A percentile compares a stretch with the other conserved stretches of the same genome.
phyloP scores from a whole-genome alignment of 1,140 invertebrate genomes.

The Orussus abietinus region DNA sequence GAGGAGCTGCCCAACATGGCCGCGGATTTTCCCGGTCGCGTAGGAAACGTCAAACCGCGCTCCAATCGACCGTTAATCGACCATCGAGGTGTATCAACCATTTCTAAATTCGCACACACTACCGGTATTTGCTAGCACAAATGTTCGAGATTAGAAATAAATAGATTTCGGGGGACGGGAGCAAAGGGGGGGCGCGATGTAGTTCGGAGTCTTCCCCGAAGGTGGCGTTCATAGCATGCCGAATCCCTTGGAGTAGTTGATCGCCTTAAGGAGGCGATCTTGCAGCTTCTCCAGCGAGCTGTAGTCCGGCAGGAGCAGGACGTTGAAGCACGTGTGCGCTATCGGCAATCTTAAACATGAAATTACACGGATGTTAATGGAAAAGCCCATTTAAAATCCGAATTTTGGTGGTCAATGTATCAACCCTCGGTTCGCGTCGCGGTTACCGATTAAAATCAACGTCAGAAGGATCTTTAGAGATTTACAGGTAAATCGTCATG shows the following conservation, averaged over 20 bases:
- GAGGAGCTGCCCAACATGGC: too few species aligned
- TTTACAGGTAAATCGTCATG: too few species aligned
- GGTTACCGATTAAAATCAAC: too few species aligned
- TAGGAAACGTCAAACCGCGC: too few species aligned
- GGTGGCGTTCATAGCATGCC: constrained; percentile 72
- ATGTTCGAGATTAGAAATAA: constrained; percentile 21
- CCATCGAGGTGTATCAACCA: too few species aligned
- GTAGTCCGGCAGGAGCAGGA: constrained; percentile 89
- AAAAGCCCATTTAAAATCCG: too few species aligned
- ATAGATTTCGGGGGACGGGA: constrained; percentile 16
- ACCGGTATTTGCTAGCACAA: constrained; percentile 14
- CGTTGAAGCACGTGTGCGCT: constrained; percentile 95
- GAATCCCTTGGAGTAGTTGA: constrained; percentile 84
- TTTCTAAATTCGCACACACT: constrained; percentile 21
- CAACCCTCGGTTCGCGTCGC: too few species aligned
- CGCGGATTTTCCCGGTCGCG: too few species aligned
- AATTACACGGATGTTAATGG: constrained; percentile 1
- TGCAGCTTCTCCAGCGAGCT: constrained; percentile 76
- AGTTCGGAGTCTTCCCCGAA: too few species aligned
- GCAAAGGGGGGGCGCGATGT: constrained; percentile 3
- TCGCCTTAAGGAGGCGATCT: constrained; percentile 85
- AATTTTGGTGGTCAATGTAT: too few species aligned
- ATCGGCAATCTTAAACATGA: constrained; percentile 66
- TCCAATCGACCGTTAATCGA: too few species aligned
- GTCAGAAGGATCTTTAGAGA: too few species aligned